Evolutionary conservation across 2,888 invertebrate genomes (phyloP), one percentile per base, ranked within the genome.

Genomic region (Linyphia triangularis): DNA sequence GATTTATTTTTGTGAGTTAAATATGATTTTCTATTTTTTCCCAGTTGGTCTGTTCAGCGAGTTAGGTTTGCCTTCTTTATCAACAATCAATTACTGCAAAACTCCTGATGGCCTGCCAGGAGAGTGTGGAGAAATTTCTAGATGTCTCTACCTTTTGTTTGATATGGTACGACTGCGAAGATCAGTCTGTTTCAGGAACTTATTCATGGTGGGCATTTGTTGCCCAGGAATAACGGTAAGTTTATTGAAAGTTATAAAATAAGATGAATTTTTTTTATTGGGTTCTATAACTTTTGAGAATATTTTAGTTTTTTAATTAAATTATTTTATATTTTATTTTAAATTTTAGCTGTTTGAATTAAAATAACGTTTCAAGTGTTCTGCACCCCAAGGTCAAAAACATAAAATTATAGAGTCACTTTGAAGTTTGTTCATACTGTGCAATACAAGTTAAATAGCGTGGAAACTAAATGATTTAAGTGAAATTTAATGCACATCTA

Each of bases 131-230:
- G 97, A 98, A 92, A 93, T 98, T 22, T 96, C 97, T 93, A 97
- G 0, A 93, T 98, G 26, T 96, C 97, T 92, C 33, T 90, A 90
- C 24, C 79, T 90, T 6, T 51, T 91, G 9, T 90, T 91, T 93
- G 90, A 91, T 59, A 63, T 97, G 75, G 95, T 96, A 16, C 96
- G 95, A 92, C 93, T 98, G 22, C 93, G 97, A 37, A 96, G 97
- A 92, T 97, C 97, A 0, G 94, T 98, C 10, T 98, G 98, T 92
- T 98, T 98, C 92, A 97, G 97, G 93, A 96, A 96, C 90, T 94
- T 97, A 1, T 97, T 97, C 91, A 96, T 97, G 1, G 98, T 98
- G 0, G 98, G 98, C 0, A 97, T 98, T 1, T 98, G 98, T 92
- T 98, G 98, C 92, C 97, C 97, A 43, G 89, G 81, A 22, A 59